A percentile compares a stretch with the other conserved stretches of the same genome.
Conservation (phyloP, 2,797 vertebrate species). For the Esox masquinongy region DNA sequence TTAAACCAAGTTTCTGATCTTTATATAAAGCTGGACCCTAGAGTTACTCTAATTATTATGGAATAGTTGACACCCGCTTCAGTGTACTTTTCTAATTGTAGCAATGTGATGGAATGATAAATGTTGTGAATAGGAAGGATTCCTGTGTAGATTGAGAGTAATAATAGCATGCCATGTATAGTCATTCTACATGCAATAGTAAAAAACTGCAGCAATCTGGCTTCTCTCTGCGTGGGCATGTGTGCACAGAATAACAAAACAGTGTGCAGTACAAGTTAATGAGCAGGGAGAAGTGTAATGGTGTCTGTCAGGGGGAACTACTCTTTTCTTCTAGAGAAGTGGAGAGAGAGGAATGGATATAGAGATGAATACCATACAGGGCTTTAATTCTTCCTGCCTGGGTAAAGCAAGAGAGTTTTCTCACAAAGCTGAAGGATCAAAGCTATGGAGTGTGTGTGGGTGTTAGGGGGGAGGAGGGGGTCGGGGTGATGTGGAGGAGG, state of each 20-base stretch:
- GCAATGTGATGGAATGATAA: no score
- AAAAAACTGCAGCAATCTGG: slow-evolving; percentile 11
- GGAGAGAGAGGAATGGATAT: slow-evolving; percentile 19
- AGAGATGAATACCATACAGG: slow-evolving; percentile 18
- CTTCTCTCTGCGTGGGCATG: slow-evolving; percentile 15
- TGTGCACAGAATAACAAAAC: slow-evolving; percentile 57
- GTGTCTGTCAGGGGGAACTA: slow-evolving; percentile 51
- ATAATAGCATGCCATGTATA: neutral
- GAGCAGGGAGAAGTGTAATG: slow-evolving; percentile 49
- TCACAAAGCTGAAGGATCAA: slow-evolving; percentile 19
- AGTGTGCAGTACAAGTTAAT: slow-evolving; percentile 62
- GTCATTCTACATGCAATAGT: neutral
- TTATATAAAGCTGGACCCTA: no score
- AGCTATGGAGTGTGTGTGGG: slow-evolving; percentile 7
- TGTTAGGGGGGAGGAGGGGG: neutral
- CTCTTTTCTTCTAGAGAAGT: slow-evolving; percentile 25
- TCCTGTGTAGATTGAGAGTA: neutral
- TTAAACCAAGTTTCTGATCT: no score
- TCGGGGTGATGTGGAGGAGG: neutral
- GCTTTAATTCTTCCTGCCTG: slow-evolving; percentile 23
- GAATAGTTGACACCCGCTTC: no score
- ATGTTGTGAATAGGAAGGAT: neutral
- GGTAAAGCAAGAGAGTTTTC: slow-evolving; percentile 23
- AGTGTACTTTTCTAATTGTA: no score
- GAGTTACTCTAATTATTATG: no score